Evolutionary conservation across 2,888 invertebrate genomes (phyloP).

Genomic region (Chrysolina americana): DNA sequence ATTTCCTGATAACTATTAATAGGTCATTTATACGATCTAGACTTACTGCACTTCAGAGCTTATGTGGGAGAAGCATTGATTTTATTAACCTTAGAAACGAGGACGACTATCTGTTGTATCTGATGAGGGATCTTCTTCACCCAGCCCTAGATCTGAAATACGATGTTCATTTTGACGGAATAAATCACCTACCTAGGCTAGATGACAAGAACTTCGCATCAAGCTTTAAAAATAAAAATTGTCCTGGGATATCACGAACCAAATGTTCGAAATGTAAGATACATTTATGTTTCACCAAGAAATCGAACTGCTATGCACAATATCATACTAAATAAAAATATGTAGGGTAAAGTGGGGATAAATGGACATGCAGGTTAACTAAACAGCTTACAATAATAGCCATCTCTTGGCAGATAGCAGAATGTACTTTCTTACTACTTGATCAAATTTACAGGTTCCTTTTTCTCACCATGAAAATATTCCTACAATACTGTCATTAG

Average conservation of each 20-base stretch:
- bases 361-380: too few relatives aligned
- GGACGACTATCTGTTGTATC: background rate
- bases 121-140: background rate
- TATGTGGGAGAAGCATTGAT: constrained; percentile 28
- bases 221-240: background rate
- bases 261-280: background rate
- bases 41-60: constrained; percentile 30
- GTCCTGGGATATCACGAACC: background rate
- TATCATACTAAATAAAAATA: background rate
- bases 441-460: background rate
- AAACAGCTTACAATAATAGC: too few relatives aligned
- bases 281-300: background rate
- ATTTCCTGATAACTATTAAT: background rate
- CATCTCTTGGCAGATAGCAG: background rate
- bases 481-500: background rate
- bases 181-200: background rate
- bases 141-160: background rate
- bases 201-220: background rate
- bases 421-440: background rate
- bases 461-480: background rate
- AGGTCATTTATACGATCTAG: constrained; percentile 21
- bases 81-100: background rate
- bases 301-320: background rate
- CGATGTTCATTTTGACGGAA: background rate
- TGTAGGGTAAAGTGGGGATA: background rate